Conservation (phyloP, 2,113 vertebrate species). For the Hoplias malabaricus region DNA sequence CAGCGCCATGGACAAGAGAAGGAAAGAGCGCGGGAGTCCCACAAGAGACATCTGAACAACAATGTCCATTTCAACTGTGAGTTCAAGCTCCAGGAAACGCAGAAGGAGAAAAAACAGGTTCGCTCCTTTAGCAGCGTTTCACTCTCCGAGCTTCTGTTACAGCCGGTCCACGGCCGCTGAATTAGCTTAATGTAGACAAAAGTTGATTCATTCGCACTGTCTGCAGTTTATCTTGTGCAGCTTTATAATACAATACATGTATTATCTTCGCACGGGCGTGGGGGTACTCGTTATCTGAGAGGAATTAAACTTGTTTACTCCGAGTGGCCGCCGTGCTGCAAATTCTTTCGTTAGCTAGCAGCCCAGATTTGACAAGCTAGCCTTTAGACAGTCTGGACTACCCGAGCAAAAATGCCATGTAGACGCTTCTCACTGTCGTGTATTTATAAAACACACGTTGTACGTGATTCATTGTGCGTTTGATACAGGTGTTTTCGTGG, state of each 20-base stretch:
- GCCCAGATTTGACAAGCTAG: background rate
- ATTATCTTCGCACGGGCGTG: background rate
- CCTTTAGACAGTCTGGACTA: background rate
- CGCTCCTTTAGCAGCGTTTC: background rate
- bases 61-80: conserved; percentile 49
- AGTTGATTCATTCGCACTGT: background rate
- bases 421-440: background rate
- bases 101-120: conserved; percentile 60
- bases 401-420: background rate
- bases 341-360: conserved; percentile 13
- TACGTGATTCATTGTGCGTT: background rate
- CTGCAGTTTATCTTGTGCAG: background rate
- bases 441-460: background rate
- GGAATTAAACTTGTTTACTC: background rate
- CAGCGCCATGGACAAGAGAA: conserved; percentile 49
- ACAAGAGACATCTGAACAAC: conserved; percentile 48
- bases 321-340: background rate
- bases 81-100: conserved; percentile 59
- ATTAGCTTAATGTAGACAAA: background rate
- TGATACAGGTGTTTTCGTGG: background rate
- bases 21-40: conserved; percentile 30
- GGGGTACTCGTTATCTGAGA: background rate
- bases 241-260: background rate
- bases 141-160: background rate
- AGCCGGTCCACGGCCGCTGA: background rate